Base-by-base conservation (phyloP, 2,797 vertebrate species). In the Gobio occitaniae region DNA sequence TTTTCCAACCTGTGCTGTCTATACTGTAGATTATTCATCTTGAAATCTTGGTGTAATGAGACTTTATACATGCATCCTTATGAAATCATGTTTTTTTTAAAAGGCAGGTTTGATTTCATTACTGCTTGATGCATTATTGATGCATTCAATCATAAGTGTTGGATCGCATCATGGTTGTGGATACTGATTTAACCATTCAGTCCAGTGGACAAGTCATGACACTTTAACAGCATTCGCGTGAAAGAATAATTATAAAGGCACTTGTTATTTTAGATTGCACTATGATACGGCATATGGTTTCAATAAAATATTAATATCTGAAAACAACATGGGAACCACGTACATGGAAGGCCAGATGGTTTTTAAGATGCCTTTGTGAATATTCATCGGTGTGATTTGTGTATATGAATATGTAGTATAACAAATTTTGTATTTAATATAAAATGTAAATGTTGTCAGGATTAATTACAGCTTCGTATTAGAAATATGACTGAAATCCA, bases 41-140 rank as follows among this genome's bases (percentile, higher is more conserved):
- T 13, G 16, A 69, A 72, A 74, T 63, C 54, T 50, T 1, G 19
- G 19, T 25, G 47, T 66, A 52, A 76, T 66, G 71, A 76, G 32
- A 54, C 76, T 29, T 76, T 80, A 80, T 16, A n/a, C 29, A 65
- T 38, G 56, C 56, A 83, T 66, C 32, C 56, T 65, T 65, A 75
- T 66, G 59, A n/a, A 66, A 83, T 10, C 71, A 38, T 38, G 71
- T 41, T 83, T 50, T 75, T 25, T 9, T 44, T 38, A 3, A 11
- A 80, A 80, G 63, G 15, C 36, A 29, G 36, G 61, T 48, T 52
- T 48, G 16, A 48, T 80, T 66, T 29, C 29, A 52, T 36, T 66
- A 38, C 59, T 29, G 48, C 48, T 17, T 41, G 44, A 76, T 83
- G 82, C 63, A 77, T 83, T 83, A 76, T 83, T 77, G 54, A 83